Percentiles rank a stretch among this genome's conserved stretches.
These are phyloP conservation scores for Anhinga anhinga DNA, from an alignment of 2,113 vertebrate genomes.

Conservation along the genomic window DNA sequence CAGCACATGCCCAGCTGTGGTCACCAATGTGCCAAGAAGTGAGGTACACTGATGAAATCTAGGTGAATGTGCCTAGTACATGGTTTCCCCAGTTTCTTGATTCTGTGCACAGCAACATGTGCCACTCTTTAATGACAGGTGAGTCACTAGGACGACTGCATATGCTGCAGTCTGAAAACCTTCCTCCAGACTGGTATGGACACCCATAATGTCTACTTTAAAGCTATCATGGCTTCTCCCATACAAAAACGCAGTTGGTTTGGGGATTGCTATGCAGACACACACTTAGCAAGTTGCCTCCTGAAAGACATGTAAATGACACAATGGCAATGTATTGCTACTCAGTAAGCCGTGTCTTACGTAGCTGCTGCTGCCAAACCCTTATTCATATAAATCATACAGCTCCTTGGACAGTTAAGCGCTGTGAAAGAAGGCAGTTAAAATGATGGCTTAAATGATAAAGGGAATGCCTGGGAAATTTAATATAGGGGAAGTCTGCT, in stretches of 20 bases:
- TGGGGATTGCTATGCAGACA: not conserved
- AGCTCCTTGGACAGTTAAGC: slow-evolving; percentile 46
- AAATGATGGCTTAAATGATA: slow-evolving; percentile 51
- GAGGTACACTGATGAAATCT: not conserved
- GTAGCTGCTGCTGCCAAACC: slow-evolving; percentile 41
- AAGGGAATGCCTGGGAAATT: slow-evolving; percentile 55
- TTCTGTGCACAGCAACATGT: not conserved
- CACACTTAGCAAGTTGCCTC: not conserved
- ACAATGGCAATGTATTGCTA: not conserved
- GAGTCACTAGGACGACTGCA: not conserved
- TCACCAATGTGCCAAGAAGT: not conserved
- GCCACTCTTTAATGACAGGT: not conserved
- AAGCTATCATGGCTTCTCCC: not conserved
- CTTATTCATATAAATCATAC: slow-evolving; percentile 52
- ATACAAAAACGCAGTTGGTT: not conserved
- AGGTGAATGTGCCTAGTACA: not conserved
- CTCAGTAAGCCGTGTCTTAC: not conserved
- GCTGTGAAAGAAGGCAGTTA: slow-evolving; percentile 49
- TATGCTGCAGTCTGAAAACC: not conserved
- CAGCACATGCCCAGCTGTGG: not conserved
- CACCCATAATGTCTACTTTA: accelerated
- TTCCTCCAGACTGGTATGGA: not conserved
- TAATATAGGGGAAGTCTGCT: slow-evolving; percentile 61
- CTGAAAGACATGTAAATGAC: not conserved
- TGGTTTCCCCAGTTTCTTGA: not conserved